Base-by-base conservation (phyloP, 2,113 vertebrate genomes). In the Alligator mississippiensis region DNA sequence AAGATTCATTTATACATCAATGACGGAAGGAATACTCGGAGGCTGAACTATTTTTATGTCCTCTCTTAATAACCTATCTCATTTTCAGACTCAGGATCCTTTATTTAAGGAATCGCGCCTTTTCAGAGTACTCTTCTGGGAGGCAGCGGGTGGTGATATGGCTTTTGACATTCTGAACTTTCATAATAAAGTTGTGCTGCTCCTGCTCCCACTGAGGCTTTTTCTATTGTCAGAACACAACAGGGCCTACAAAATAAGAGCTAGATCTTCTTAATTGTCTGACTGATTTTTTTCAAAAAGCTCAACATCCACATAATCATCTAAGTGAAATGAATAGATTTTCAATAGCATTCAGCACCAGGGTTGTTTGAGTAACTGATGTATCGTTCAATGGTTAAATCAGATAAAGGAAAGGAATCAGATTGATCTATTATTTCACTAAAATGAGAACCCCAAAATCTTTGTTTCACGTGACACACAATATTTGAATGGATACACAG, bases 1-100 rank as follows among this genome's bases (percentile, higher is more conserved):
- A 94, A 93, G 88, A 89, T 1, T 30, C 27, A 64, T 88, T 92
- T 86, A 57, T 81, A 85, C 90, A 81, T 89, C 88, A 90, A 80
- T 80, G 80, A 70, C 85, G 90, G 88, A n/a, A 93, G 76, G 90
- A 88, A 84, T 75, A 72, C 55, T 77, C 94, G 84, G 86, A 84
- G 75, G 57, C 80, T 80, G 76, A 96, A 83, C 61, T 80, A 77
- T 85, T 54, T 92, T 59, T 18, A 82, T 86, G 72, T 93, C 86
- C 91, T 89, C 85, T 72, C 59, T 47, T 89, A 86, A 34, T 75
- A 54, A 75, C 72, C 30, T 5, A 9, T 54, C 21, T 47, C 7
- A 75, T 54, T 75, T 75, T 75, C 72, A 47, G 72, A 14, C 13
- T 34, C 72, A 47, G 34, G n/a, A 75, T 54, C 64, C 16, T 75